Conservation (phyloP, 2,797 vertebrate genomes). For the Podarcis lilfordi region DNA sequence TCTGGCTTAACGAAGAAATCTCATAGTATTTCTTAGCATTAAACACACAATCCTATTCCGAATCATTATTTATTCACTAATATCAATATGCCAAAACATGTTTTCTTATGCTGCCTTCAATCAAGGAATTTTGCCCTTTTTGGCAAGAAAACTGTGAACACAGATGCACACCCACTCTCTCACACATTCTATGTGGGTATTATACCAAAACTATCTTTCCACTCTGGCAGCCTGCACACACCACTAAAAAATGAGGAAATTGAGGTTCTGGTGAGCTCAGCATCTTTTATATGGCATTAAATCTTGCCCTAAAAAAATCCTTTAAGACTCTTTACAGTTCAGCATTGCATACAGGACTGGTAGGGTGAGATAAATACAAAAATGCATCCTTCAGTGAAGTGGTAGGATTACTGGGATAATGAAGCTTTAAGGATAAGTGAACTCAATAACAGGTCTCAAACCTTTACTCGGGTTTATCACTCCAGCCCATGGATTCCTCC, state of each 20-base stretch:
- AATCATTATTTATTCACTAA: background rate
- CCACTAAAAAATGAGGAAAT: slow-evolving; percentile 13
- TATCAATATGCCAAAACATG: background rate
- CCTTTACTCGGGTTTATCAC: background rate
- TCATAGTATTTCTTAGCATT: background rate
- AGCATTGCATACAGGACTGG: background rate
- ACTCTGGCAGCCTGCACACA: background rate
- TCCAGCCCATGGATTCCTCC: background rate
- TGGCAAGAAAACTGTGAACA: background rate
- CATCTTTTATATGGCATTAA: slow-evolving; percentile 7
- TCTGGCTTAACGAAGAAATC: background rate
- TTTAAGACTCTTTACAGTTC: background rate
- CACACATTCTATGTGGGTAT: background rate
- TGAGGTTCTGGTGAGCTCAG: background rate
- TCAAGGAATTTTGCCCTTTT: slow-evolving; percentile 1
- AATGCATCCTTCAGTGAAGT: background rate
- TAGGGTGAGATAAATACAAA: slow-evolving; percentile 15
- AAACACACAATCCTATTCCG: background rate
- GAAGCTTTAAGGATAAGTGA: slow-evolving; percentile 18
- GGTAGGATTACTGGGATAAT: slow-evolving; percentile 1
- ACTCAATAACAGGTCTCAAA: background rate
- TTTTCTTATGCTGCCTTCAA: background rate
- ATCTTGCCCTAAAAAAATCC: background rate
- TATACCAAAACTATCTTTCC: background rate
- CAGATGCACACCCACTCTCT: background rate